Base-by-base conservation (phyloP, 2,797 vertebrate species). In the Falco naumanni region DNA sequence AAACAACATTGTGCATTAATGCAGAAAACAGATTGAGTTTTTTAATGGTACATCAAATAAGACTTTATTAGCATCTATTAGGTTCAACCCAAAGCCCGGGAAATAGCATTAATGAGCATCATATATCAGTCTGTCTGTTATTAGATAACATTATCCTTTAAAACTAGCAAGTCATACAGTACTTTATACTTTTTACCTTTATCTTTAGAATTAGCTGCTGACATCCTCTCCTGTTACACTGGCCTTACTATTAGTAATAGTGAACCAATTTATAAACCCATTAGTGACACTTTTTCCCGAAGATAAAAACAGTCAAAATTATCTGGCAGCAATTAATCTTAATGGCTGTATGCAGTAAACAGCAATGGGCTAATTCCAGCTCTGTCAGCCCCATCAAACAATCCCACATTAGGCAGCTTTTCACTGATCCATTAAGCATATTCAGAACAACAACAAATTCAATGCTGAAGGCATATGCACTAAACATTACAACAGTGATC, bases 311-410 rank as follows among this genome's bases (percentile, higher is more conserved):
- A 98, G 98, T 98, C 98, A 98, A 98, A 98, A 98, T 98, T 98
- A 98, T 98, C 98, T 98, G 98, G 98, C 98, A 98, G 98, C 98
- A 98, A 98, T 98, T 98, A 98, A 98, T 98, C 98, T 98, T 98
- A 98, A 98, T 98, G 98, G 98, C 98, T 98, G 98, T 98, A 98
- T 98, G 98, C 98, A 98, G 98, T 98, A 98, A 98, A 98, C 98
- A 98, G 98, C 98, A 98, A 98, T 98, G 98, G 98, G 98, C 98
- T 98, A 98, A 98, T 98, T 98, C 98, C 98, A 98, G 98, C 98
- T 98, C 98, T 98, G 98, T 98, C 98, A 98, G 98, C 97, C 98
- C 98, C 98, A 98, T 98, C 98, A 98, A 98, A 98, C 98, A 98
- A 98, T 98, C 98, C 98, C 98, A 98, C 98, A 98, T 98, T 98